Evolutionary conservation across 2,888 invertebrate species (phyloP), one percentile per base, ranked within the genome.

Genomic region (Aspidiotus rigidus): DNA sequence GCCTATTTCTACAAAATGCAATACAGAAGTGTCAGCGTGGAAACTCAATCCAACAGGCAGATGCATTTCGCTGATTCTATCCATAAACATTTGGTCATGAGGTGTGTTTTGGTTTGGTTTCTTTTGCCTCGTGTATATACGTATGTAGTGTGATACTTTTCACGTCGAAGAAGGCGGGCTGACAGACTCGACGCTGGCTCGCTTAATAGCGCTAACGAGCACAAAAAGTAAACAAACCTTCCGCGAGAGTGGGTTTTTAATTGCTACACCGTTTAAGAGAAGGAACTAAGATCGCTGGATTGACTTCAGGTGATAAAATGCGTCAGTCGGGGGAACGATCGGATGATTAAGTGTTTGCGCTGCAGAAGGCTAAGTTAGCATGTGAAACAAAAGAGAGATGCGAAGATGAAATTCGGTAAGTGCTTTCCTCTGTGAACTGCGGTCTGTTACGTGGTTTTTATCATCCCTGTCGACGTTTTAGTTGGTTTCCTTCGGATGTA

Each of bases 11-110:
- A n/a, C 49, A 49, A 11, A 57, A 10, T 17, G 16, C 42, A 62
- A 10, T 42, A 44, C 62, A 44, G 42, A 44, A 62, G 62, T 62
- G 62, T 62, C 62, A 62, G 62, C 41, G 62, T 62, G 62, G 62
- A 62, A 62, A 62, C 42, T 15, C 41, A 62, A 62, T 62, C 62
- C 15, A 62, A 40, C 39, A 44, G 62, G 62, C 62, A 62, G 62
- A 62, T 62, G 62, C 62, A 44, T 62, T 62, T 17, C 41, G 28
- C 42, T 17, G 57, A 57, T n/a, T 57, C 15, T 13, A 49, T n/a
- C 16, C 44, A 62, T 39, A 60, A 62, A 62, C 62, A 62, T 62
- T 62, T 62, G 41, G 62, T 15, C 10, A 8, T 39, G 16, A 13
- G 13, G 28, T 59, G 16, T 28, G 16, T 17, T 59, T 59, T 59